phyloP scores from a whole-genome alignment of 2,797 vertebrate species.

The Acestrorhynchus altus region DNA sequence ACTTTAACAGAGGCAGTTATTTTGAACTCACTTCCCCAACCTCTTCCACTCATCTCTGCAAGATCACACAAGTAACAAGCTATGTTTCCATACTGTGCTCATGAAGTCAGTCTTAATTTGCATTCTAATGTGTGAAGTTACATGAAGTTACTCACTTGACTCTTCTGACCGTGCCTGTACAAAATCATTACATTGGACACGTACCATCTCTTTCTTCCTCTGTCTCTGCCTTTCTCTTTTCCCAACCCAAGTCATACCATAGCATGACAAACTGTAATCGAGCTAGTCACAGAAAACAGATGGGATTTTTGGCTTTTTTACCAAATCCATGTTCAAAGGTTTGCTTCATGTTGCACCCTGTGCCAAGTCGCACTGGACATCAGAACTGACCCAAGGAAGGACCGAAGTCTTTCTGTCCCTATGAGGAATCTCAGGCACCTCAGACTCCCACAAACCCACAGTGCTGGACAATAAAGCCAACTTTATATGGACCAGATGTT shows the following conservation, averaged over 20 bases:
- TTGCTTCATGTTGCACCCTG: slow-evolving; percentile 39
- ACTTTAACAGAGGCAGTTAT: not conserved
- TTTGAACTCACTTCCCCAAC: not conserved
- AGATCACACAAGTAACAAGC: not conserved
- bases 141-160: not conserved
- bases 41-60: not conserved
- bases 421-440: slow-evolving; percentile 53
- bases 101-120: not conserved
- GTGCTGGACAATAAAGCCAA: slow-evolving; percentile 2
- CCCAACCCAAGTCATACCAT: slow-evolving; percentile 23
- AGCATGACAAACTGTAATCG: slow-evolving; percentile 18
- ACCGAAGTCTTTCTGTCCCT: slow-evolving; percentile 33
- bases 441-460: slow-evolving; percentile 17
- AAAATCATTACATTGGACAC: slow-evolving; percentile 1
- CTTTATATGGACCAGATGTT: slow-evolving; percentile 39
- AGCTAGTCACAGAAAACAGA: slow-evolving; percentile 19
- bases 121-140: not conserved
- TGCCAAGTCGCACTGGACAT: slow-evolving; percentile 53
- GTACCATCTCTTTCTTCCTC: slow-evolving; percentile 40
- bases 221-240: slow-evolving; percentile 39
- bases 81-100: not conserved
- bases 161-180: slow-evolving; percentile 2
- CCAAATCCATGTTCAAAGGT: slow-evolving; percentile 1
- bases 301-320: not conserved
- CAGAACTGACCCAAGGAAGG: slow-evolving; percentile 56